Evolutionary conservation across 2,888 invertebrate species (phyloP), one percentile per base, ranked within the genome.

Genomic region (Mamestra brassicae): DNA sequence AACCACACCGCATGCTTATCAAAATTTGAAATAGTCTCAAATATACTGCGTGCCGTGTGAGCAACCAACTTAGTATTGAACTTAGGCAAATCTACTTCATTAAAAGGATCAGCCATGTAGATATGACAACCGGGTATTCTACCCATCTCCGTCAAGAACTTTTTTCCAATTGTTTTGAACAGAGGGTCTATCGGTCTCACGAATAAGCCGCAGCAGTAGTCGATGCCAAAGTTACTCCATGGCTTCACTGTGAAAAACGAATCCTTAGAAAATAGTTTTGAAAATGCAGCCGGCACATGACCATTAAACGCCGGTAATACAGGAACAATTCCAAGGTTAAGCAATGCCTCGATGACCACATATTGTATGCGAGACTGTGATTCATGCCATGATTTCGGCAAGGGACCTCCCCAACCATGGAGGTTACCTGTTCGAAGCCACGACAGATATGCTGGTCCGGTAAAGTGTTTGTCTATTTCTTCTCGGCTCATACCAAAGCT

Each of bases 371-470:
- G 85, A 65, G 98, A 92, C 81, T 98, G 98, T 52, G 96, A 92
- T 0, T 96, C 90, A 85, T 98, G 98, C 98, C 99, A 99, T 6
- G 97, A 94, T 26, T 96, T 88, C 0, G 97, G 97, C 15, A 99
- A 93, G 0, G 99, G 98, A 0, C 99, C 99, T 15, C 98, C 99
- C 98, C 98, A 99, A 0, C 98, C 98, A 71, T 98, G 97, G 2
- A 99, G 97, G 91, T 99, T 99, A 1, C 99, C 99, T 99, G 99
- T 99, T 89, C 99, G 97, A 45, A 98, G 97, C 99, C 99, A 99
- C 34, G 99, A 98, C 42, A 99, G 97, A 93, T 99, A 99, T 0
- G 99, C 99, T 0, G 99, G 99, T 0, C 99, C 99, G 1, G 98
- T 97, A 90, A 99, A 98, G 92, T 99, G 98, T 38, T 97, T 97